A percentile compares a stretch with the other conserved stretches of the same genome.
Conservation (phyloP, 1,140 invertebrate species). For the Latrodectus geometricus region DNA sequence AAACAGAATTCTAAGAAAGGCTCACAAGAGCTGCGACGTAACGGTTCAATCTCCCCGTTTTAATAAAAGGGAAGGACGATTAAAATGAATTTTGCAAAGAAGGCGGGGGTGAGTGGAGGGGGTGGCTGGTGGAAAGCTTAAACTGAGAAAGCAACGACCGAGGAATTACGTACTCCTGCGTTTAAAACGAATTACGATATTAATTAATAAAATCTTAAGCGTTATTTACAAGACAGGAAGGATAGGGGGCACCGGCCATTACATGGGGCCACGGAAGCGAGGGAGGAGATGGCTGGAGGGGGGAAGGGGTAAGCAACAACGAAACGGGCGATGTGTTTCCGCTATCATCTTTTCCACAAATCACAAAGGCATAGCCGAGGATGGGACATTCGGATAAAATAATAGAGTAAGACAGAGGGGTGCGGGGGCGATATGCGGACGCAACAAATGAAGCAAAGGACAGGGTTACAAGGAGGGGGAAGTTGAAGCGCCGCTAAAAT, state of each 20-base stretch:
- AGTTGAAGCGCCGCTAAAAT: conserved; percentile 50
- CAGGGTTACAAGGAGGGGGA: neutral
- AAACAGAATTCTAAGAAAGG: neutral
- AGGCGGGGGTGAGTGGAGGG: neutral
- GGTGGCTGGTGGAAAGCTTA: neutral
- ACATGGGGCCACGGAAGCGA: neutral
- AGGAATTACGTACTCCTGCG: neutral
- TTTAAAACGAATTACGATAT: conserved; percentile 44
- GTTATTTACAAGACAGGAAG: conserved; percentile 52
- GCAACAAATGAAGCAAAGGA: conserved; percentile 58
- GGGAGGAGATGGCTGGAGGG: neutral
- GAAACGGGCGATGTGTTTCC: conserved; percentile 17
- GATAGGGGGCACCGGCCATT: neutral
- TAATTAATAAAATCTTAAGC: conserved; percentile 59
- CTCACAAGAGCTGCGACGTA: neutral
- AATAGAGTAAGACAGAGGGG: conserved; percentile 6
- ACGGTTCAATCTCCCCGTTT: neutral
- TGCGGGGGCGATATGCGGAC: conserved; percentile 4
- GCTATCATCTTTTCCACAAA: conserved; percentile 36
- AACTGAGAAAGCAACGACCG: neutral
- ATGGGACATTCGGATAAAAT: conserved; percentile 36
- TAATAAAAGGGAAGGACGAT: neutral
- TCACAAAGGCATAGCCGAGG: conserved; percentile 26
- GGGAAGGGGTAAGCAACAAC: conserved; percentile 6
- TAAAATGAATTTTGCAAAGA: neutral